Evolutionary conservation across 2,113 vertebrate genomes (phyloP), one percentile per base, ranked within the genome.

Genomic region (Oryzias celebensis): DNA sequence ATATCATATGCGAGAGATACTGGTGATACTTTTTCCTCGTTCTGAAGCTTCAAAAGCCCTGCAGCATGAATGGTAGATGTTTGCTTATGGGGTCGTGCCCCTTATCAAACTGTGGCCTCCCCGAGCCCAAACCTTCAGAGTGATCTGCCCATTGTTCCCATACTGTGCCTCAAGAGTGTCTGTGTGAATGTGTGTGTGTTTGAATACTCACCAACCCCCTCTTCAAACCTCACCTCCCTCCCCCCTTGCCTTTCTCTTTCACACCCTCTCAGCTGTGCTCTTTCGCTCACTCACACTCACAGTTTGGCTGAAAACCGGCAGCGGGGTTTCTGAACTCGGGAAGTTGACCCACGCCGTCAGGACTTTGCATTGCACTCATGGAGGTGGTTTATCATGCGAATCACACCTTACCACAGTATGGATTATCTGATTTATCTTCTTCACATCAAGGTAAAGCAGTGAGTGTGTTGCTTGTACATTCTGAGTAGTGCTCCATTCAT

Each of bases 111-210:
- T 20, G 41, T 58, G 76, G 62, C 48, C 63, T 70, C 75, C 73
- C 58, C 69, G 49, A 75, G 58, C 57, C 77, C 52, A 56, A 71
- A 56, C 69, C 74, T 83, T 78, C 66, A 62, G 68, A 89, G 78
- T 87, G 86, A 89, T 90, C 88, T 91, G 72, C 61, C 88, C 83
- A 91, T 93, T 92, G 91, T 93, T 92, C 75, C 71, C 78, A 78
- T 77, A 81, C 83, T 83, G 84, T 87, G 71, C 65, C 80, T 31
- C 4, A 79, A 66, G 65, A 42, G 52, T 26, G 59, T 54, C 77
- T 86, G 87, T 84, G 85, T 73, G 71, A 52, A 18, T 48, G 47
- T 71, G 71, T 41, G 20, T 66, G 68, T 16, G 51, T 52, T 5
- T 82, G 45, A 31, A 36, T 15, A 2, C 36, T 65, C 78, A 73